These are phyloP conservation scores for Microctonus brassicae DNA, from an alignment of 2,888 invertebrate species.

Conservation along the genomic window DNA sequence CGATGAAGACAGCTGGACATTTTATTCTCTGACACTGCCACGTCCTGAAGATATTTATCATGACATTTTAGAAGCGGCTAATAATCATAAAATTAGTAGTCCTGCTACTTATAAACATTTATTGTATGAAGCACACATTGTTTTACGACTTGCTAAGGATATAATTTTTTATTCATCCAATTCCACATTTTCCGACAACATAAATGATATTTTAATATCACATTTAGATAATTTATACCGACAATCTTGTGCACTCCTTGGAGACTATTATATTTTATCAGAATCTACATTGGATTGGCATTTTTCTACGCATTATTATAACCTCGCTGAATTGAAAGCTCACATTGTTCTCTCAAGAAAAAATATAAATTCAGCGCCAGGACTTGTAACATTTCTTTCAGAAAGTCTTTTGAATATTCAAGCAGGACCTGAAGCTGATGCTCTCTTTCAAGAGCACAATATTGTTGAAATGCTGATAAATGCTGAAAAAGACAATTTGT, in stretches of 20 bases:
- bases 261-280: slow-evolving; percentile 73
- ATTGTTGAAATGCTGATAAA: slow-evolving; percentile 61
- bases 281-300: slow-evolving; percentile 66
- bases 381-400: slow-evolving; percentile 59
- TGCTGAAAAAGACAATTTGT: slow-evolving; percentile 66
- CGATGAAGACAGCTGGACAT: slow-evolving; percentile 78
- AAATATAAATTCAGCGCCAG: slow-evolving; percentile 59
- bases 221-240: slow-evolving; percentile 70
- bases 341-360: slow-evolving; percentile 70
- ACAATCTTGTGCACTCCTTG: slow-evolving; percentile 73
- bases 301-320: slow-evolving; percentile 72
- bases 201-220: slow-evolving; percentile 43
- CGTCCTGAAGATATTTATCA: slow-evolving; percentile 76
- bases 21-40: slow-evolving; percentile 80
- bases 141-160: slow-evolving; percentile 72
- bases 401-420: slow-evolving; percentile 68
- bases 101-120: slow-evolving; percentile 80
- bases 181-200: slow-evolving; percentile 32
- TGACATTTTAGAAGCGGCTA: slow-evolving; percentile 79
- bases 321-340: slow-evolving; percentile 72
- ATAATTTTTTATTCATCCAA: slow-evolving; percentile 47
- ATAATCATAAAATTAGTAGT: slow-evolving; percentile 75
- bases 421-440: slow-evolving; percentile 70
- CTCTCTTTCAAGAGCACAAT: slow-evolving; percentile 67
- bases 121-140: slow-evolving; percentile 80